These are phyloP conservation scores for Embidobia sp. DNA, from an alignment of 2,888 invertebrate genomes.

Conservation along the genomic window DNA sequence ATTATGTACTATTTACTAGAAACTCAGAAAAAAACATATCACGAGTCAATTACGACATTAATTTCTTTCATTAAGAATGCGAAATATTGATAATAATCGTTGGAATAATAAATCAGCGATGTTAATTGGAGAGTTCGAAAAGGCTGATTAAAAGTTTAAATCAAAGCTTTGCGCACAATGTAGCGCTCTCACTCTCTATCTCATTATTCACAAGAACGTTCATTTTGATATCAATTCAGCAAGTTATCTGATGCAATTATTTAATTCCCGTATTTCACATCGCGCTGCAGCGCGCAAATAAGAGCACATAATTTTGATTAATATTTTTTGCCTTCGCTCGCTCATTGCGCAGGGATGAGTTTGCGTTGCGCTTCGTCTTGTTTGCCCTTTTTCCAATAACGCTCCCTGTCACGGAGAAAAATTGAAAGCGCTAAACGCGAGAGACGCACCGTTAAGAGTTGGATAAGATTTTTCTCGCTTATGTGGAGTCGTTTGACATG, in stretches of 20 bases:
- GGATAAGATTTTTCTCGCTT: slow-evolving; percentile 48
- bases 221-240: slow-evolving; percentile 23
- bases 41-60: slow-evolving; percentile 18
- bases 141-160: slow-evolving; percentile 23
- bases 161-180: slow-evolving; percentile 15
- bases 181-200: slow-evolving; percentile 2
- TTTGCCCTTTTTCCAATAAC: neutral
- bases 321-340: neutral
- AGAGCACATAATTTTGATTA: slow-evolving; percentile 18
- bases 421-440: slow-evolving; percentile 2
- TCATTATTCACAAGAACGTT: slow-evolving; percentile 25
- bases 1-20: no score
- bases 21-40: neutral
- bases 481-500: slow-evolving; percentile 24
- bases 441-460: slow-evolving; percentile 4
- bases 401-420: no score
- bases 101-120: slow-evolving; percentile 26
- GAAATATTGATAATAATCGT: slow-evolving; percentile 27
- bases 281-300: neutral
- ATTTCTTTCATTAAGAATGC: slow-evolving; percentile 2
- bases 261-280: slow-evolving; percentile 28
- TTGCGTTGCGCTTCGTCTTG: neutral
- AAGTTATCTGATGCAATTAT: slow-evolving; percentile 40
- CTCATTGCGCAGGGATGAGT: no score
- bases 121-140: slow-evolving; percentile 24